Base-by-base conservation (phyloP, 2,797 vertebrate species). In the Helarctos malayanus region DNA sequence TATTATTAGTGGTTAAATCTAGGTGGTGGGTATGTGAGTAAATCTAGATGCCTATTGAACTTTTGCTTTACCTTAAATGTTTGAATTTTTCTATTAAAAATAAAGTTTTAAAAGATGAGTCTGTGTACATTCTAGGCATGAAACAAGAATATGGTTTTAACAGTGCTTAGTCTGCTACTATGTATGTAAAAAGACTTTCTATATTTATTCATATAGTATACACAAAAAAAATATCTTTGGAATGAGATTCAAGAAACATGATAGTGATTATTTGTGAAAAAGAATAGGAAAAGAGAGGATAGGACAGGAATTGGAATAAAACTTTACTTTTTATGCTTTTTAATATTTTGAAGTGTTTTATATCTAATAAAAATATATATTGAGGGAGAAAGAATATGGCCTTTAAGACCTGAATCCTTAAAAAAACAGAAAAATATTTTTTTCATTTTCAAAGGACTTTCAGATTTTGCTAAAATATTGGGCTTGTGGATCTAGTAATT, bases 71-170 rank as follows among this genome's bases (percentile, higher is more conserved):
- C 11, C n/a, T 75, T 82, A 10, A 38, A 7, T 91, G 49, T 63
- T 82, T 89, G 32, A 82, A 78, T 47, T 80, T 87, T 89, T 93
- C 95, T 27, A 41, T 87, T 82, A 81, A 95, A 86, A 82, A 32
- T 63, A 63, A 84, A 38, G 27, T 89, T 91, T 95, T 87, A 80
- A 14, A 92, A 95, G 87, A 71, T 65, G 45, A 3, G 10, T 41
- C 65, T 80, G 12, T 87, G 45, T 87, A 75, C 89, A 84, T 38
- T 89, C 65, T 65, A 84, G 54, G 85, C 21, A 38, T 56, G 27
- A 95, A 94, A 54, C 11, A 85, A 71, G 57, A 69, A 57, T 75
- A 78, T 65, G 5, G 21, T 90, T 54, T 89, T 63, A 54, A 38
- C 5, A 14, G 15, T 68, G 61, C 75, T 73, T 95, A 78, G 38